Percentiles rank a stretch among this genome's conserved stretches.
phyloP scores from a whole-genome alignment of 2,113 vertebrate species.

The Prunella himalayana region DNA sequence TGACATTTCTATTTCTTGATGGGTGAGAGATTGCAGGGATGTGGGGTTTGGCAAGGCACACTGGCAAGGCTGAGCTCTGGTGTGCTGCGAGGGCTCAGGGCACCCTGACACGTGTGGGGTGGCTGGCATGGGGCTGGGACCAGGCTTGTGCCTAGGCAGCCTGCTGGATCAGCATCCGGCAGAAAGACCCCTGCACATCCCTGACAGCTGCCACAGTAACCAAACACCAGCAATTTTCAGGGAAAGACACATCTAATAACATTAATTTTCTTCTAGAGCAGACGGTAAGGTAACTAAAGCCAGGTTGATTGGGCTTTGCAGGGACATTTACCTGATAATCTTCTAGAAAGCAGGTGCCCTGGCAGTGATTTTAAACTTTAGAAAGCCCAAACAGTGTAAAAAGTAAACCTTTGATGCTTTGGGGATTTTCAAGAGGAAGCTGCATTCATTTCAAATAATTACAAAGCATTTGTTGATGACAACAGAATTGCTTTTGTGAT shows the following conservation, averaged over 20 bases:
- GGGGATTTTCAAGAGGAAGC: constrained; percentile 30
- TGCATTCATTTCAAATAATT: constrained; percentile 58
- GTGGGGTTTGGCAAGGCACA: not conserved
- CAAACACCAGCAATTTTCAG: constrained; percentile 66
- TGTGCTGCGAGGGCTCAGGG: constrained; percentile 63
- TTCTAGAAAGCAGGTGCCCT: constrained; percentile 72
- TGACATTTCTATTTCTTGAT: not conserved
- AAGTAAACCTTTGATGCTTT: constrained; percentile 56
- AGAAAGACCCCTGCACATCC: constrained; percentile 35
- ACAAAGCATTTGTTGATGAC: constrained; percentile 66
- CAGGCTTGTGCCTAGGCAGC: constrained; percentile 22
- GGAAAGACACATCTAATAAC: constrained; percentile 52
- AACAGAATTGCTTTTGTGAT: constrained; percentile 58
- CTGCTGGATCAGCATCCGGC: constrained; percentile 49
- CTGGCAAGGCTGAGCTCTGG: constrained; percentile 5
- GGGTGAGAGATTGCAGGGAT: not conserved
- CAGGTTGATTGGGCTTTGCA: constrained; percentile 63
- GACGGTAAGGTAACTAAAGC: constrained; percentile 74
- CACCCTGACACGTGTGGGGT: constrained; percentile 62
- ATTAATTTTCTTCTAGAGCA: constrained; percentile 73
- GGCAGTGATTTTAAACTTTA: constrained; percentile 62
- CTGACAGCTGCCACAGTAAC: constrained; percentile 76
- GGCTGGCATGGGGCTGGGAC: constrained; percentile 66
- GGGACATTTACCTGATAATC: constrained; percentile 75
- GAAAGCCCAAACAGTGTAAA: constrained; percentile 52